Evolutionary conservation across 2,797 vertebrate genomes (phyloP).

Genomic region (Macropodus opercularis): DNA sequence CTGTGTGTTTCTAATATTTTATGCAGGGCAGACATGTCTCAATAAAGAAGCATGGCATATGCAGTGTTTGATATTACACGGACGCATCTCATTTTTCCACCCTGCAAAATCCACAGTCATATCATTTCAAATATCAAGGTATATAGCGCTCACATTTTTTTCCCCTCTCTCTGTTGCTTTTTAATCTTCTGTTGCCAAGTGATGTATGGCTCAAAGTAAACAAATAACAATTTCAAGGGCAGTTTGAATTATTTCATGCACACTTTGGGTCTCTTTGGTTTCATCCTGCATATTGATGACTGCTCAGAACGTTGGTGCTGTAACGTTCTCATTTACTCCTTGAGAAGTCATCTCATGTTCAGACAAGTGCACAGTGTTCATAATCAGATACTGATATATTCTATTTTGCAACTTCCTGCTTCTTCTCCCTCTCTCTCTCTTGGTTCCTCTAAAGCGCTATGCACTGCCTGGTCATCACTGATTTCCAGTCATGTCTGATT

Average conservation of each 20-base stretch:
- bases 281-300: slow-evolving; percentile 26
- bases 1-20: slow-evolving; percentile 8
- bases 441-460: slow-evolving; percentile 22
- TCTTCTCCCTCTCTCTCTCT: slow-evolving; percentile 12
- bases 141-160: slow-evolving; percentile 9
- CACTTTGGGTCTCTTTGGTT: slow-evolving; percentile 11
- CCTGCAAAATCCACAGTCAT: slow-evolving; percentile 13
- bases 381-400: slow-evolving; percentile 26
- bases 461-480: slow-evolving; percentile 15
- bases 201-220: slow-evolving; percentile 28
- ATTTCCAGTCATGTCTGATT: slow-evolving; percentile 35
- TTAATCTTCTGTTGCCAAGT: slow-evolving; percentile 51
- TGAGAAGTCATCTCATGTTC: slow-evolving; percentile 27
- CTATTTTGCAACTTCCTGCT: slow-evolving; percentile 18
- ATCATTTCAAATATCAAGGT: slow-evolving; percentile 44
- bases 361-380: slow-evolving; percentile 13
- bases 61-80: slow-evolving; percentile 11
- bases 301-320: slow-evolving; percentile 17
- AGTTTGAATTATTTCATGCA: slow-evolving; percentile 29
- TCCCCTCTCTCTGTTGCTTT: slow-evolving; percentile 40
- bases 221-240: slow-evolving; percentile 37
- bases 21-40: slow-evolving; percentile 33
- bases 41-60: slow-evolving; percentile 30
- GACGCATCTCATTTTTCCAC: slow-evolving; percentile 15
- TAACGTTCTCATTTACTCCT: slow-evolving; percentile 15